Percentiles rank a stretch among this genome's conserved stretches.
These are phyloP conservation scores for Pseudomyrmex cubaensis DNA, from an alignment of 1,140 invertebrate genomes.

Conservation along the genomic window DNA sequence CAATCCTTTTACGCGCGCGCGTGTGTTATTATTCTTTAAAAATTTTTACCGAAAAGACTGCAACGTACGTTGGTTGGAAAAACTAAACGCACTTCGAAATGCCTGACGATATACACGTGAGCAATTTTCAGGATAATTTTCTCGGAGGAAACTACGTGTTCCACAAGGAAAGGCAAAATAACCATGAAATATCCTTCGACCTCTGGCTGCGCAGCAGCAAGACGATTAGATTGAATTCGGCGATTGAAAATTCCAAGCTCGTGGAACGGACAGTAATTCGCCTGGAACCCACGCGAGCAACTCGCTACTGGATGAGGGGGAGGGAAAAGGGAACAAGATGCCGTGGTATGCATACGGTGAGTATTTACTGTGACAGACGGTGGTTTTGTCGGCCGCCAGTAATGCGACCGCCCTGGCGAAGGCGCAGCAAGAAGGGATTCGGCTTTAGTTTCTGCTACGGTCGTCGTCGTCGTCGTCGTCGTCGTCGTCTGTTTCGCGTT, in stretches of 20 bases:
- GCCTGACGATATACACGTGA: not conserved
- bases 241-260: conserved; percentile 61
- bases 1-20: not conserved
- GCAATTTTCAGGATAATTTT: conserved; percentile 44
- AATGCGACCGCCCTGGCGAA: conserved; percentile 64
- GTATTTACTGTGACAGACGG: conserved; percentile 66
- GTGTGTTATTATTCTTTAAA: not conserved
- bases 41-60: not conserved
- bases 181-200: conserved; percentile 3
- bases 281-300: conserved; percentile 17
- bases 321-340: conserved; percentile 36
- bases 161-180: conserved; percentile 32
- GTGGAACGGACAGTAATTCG: conserved; percentile 54
- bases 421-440: conserved; percentile 61
- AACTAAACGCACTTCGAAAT: not conserved
- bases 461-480: conserved; percentile 13
- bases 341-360: conserved; percentile 62
- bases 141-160: conserved; percentile 23
- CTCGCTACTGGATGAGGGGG: not conserved
- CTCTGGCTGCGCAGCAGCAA: not conserved
- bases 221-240: conserved; percentile 50
- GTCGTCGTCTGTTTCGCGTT: conserved; percentile 68
- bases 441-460: conserved; percentile 35
- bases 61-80: conserved; percentile 1
- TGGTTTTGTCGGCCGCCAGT: conserved; percentile 68